Evolutionary conservation across 92 coral and sea anemone genomes (phyloP), one percentile per base, ranked within the genome.

Genomic region (Umimayanthus kanabou): DNA sequence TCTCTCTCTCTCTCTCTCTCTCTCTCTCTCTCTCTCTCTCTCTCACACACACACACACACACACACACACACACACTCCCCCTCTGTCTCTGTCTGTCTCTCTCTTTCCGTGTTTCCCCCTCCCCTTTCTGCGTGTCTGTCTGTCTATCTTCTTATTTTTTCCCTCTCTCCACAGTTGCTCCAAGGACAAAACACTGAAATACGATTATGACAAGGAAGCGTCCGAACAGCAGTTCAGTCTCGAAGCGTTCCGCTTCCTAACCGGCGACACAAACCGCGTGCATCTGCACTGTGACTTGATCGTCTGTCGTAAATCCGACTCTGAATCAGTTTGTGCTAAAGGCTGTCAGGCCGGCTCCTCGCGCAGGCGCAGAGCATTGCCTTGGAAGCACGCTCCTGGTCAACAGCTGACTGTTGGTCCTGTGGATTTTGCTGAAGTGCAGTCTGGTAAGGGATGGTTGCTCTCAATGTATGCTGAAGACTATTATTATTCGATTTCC

Each of bases 141-240:
- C 37, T 33, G 37, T 33, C 37, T 33, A 0, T 33, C 2, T 33
- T 33, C 2, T 47, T 47, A 6, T 9, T 47, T 47, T 47, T 6
- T 47, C 79, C 13, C 40, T 74, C 47, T 42, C 28, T 61, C 26
- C 23, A 28, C 69, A 94, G 98, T 30, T 94, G 98, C 67, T 76
- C 93, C 39, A 77, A 73, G 25, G 98, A 95, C 88, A 86, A 85
- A n/a, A 89, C 95, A 40, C 74, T 95, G 39, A 80, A 91, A 77
- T 91, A 88, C 83, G 84, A 89, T 29, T 87, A 89, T 88, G 66
- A 83, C 87, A 88, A 89, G 57, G 89, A 88, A 75, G 72, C 93
- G 4, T 33, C 92, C 7, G 80, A 77, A 9, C 94, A 92, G 72
- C 94, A 82, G 33, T 86, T 92, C 79, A 73, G 58, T 22, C 42